A percentile compares a stretch with the other conserved stretches of the same genome.
Evolutionary conservation across 2,797 vertebrate species (phyloP).

Genomic region (Denticeps clupeoides): DNA sequence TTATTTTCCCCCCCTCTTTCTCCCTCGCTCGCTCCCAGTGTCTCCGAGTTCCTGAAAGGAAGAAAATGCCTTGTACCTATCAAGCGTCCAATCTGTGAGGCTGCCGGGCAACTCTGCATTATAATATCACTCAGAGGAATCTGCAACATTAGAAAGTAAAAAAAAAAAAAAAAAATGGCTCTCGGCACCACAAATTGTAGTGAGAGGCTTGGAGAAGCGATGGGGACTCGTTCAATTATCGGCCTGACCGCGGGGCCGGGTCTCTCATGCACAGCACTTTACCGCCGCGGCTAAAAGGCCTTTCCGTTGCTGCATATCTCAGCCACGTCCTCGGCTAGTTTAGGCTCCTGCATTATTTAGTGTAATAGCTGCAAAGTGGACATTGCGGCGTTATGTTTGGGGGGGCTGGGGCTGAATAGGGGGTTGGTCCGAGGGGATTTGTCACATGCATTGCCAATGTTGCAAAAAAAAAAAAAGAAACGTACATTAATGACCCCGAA

Average conservation of each 20-base stretch:
- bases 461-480: not conserved
- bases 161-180: too few species aligned
- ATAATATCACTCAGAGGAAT: slow-evolving; percentile 25
- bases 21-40: not conserved
- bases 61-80: slow-evolving; percentile 8
- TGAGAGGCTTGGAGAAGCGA: slow-evolving; percentile 14
- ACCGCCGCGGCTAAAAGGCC: not conserved
- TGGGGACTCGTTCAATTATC: slow-evolving; percentile 21
- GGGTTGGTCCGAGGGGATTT: slow-evolving; percentile 9
- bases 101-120: slow-evolving; percentile 15
- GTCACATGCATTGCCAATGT: not conserved
- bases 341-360: slow-evolving; percentile 1
- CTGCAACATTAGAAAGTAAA: slow-evolving; percentile 21
- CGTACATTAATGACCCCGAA: not conserved
- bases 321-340: not conserved
- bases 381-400: not conserved
- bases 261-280: not conserved
- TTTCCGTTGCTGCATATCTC: not conserved
- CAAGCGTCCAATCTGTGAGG: slow-evolving; percentile 19
- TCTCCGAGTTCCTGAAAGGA: too few species aligned
- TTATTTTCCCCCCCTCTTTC: not conserved
- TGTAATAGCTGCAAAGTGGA: slow-evolving; percentile 1
- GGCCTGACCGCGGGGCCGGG: slow-evolving; percentile 9
- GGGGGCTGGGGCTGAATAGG: not conserved
- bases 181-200: slow-evolving; percentile 14